Evolutionary conservation across 2,888 invertebrate species (phyloP).

Genomic region (Leptopterna dolabrata): DNA sequence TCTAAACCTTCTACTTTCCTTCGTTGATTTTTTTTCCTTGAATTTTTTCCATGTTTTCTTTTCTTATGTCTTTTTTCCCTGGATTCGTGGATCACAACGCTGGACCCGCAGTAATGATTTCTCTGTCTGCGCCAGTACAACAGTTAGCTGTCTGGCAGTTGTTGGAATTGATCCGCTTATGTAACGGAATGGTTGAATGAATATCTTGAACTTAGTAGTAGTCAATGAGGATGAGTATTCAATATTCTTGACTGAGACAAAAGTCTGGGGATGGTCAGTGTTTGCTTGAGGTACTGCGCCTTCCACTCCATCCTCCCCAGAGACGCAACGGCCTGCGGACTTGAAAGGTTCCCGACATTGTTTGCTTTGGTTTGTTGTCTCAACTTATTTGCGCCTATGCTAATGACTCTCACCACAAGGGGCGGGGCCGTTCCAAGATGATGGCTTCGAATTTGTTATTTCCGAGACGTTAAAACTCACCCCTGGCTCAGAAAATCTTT

Average conservation of each 20-base stretch:
- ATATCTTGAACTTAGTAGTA: too few species aligned
- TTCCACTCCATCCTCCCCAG: neutral
- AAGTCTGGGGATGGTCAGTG: neutral
- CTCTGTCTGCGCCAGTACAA: too few species aligned
- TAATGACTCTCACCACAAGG: neutral
- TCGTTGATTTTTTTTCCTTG: too few species aligned
- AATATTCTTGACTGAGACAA: neutral
- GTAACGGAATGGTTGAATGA: too few species aligned
- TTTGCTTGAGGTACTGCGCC: neutral
- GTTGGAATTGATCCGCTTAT: too few species aligned
- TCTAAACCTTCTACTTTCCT: too few species aligned
- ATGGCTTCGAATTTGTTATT: neutral
- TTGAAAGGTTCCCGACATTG: neutral
- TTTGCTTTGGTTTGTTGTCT: neutral
- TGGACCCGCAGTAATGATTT: too few species aligned
- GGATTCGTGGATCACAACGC: too few species aligned
- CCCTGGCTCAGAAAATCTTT: neutral
- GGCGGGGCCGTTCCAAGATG: neutral
- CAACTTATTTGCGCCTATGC: neutral
- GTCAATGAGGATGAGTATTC: neutral
- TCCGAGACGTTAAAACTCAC: neutral
- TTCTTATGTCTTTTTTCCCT: too few species aligned
- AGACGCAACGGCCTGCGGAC: neutral
- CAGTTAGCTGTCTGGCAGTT: too few species aligned
- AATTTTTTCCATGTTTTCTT: too few species aligned